These are phyloP conservation scores for Lasioglossum leucozonium DNA, from an alignment of 2,888 invertebrate species.

Conservation along the genomic window DNA sequence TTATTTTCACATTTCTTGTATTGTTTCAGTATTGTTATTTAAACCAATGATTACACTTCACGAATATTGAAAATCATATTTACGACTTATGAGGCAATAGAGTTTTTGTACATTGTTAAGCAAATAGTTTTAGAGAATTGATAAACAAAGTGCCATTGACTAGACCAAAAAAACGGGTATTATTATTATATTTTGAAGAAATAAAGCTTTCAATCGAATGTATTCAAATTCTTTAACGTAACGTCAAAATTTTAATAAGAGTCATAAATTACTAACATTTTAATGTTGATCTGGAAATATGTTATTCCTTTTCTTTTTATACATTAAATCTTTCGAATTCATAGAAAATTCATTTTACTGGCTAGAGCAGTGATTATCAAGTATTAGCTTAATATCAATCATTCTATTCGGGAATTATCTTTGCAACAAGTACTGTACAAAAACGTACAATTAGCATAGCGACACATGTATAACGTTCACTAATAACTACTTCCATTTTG, in stretches of 20 bases:
- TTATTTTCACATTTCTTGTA: slow-evolving; percentile 17
- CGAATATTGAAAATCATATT: slow-evolving; percentile 38
- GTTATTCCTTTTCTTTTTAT: slow-evolving; percentile 26
- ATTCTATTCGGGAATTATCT: slow-evolving; percentile 73
- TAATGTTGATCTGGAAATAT: slow-evolving; percentile 16
- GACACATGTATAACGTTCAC: slow-evolving; percentile 56
- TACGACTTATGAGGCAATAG: slow-evolving; percentile 39
- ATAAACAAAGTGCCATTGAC: slow-evolving; percentile 60
- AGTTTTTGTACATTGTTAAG: slow-evolving; percentile 36
- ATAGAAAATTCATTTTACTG: slow-evolving; percentile 54
- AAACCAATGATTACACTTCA: slow-evolving; percentile 25
- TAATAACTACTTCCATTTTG: slow-evolving; percentile 74
- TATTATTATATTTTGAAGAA: slow-evolving; percentile 33
- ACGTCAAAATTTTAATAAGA: slow-evolving; percentile 34
- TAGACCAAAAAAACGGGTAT: slow-evolving; percentile 61
- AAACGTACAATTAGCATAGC: slow-evolving; percentile 68
- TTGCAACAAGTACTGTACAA: slow-evolving; percentile 81
- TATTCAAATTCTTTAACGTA: slow-evolving; percentile 28
- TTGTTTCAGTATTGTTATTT: slow-evolving; percentile 20
- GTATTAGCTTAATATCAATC: slow-evolving; percentile 62
- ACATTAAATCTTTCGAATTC: slow-evolving; percentile 54
- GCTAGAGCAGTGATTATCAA: slow-evolving; percentile 61
- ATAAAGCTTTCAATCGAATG: slow-evolving; percentile 17
- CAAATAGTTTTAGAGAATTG: slow-evolving; percentile 51
- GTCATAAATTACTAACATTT: slow-evolving; percentile 20